Evolutionary conservation across 1,140 invertebrate genomes (phyloP).

Genomic region (Thaumatotibia leucotreta): DNA sequence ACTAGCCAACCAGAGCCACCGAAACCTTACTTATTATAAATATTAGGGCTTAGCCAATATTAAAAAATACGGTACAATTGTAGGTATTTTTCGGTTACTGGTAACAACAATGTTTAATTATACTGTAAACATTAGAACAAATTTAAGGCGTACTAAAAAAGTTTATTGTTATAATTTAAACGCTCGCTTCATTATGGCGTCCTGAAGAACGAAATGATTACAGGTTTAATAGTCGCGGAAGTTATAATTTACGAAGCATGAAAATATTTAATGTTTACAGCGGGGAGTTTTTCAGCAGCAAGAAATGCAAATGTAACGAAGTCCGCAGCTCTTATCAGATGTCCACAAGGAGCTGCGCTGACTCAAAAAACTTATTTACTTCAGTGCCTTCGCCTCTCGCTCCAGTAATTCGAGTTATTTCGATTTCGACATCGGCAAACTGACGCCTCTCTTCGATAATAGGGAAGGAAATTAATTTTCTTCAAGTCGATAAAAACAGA

Average conservation of each 20-base stretch:
- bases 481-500: slow-evolving; percentile 20
- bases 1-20: too few species aligned
- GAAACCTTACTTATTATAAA: too few species aligned
- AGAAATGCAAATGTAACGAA: slow-evolving; percentile 18
- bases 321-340: slow-evolving; percentile 26
- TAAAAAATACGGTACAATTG: neutral
- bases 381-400: neutral
- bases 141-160: neutral
- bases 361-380: slow-evolving; percentile 29
- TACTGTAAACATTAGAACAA: neutral
- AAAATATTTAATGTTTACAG: neutral
- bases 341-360: slow-evolving; percentile 11
- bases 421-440: neutral
- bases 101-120: neutral
- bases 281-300: slow-evolving; percentile 6
- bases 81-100: neutral
- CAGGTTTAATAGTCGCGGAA: slow-evolving; percentile 1
- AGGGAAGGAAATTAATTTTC: slow-evolving; percentile 25
- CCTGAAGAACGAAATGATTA: neutral
- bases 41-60: too few species aligned
- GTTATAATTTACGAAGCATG: slow-evolving; percentile 8
- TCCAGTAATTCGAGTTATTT: slow-evolving; percentile 18
- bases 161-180: neutral
- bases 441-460: neutral
- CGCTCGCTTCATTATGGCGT: neutral